Evolutionary conservation across 23 tunicate genomes (phyloP).

Genomic region (Halocynthia aurantium): DNA sequence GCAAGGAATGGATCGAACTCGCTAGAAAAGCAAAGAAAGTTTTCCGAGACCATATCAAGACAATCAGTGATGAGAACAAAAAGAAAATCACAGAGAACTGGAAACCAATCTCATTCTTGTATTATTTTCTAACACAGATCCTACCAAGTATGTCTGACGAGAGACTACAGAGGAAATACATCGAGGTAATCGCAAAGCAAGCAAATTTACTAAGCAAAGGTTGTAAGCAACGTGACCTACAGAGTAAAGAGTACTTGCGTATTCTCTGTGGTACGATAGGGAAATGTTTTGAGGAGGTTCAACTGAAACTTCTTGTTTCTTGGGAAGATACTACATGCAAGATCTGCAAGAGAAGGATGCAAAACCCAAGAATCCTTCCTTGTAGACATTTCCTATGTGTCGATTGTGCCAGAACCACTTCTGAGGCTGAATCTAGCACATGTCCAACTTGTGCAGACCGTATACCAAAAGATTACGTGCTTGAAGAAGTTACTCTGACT

Average conservation of each 20-base stretch:
- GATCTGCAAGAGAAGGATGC: not conserved
- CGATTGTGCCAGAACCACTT: no score
- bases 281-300: constrained; percentile 13
- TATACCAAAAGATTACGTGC: no score
- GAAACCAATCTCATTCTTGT: constrained; percentile 38
- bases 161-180: constrained; percentile 10
- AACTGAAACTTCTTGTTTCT: constrained; percentile 2
- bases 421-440: no score
- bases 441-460: no score
- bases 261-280: constrained; percentile 12
- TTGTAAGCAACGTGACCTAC: constrained; percentile 25
- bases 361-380: not conserved
- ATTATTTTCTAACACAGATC: constrained; percentile 39
- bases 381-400: not conserved
- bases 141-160: constrained; percentile 29
- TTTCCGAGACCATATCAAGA: not conserved
- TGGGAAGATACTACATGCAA: constrained; percentile 1
- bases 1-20: constrained; percentile 30
- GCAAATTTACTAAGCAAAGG: constrained; percentile 44
- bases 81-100: not conserved
- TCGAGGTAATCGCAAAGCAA: constrained; percentile 28
- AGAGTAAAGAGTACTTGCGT: constrained; percentile 25
- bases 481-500: not conserved
- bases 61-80: not conserved
- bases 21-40: constrained; percentile 11